Evolutionary conservation across 1,140 invertebrate genomes (phyloP).

Genomic region (Chionoecetes opilio): DNA sequence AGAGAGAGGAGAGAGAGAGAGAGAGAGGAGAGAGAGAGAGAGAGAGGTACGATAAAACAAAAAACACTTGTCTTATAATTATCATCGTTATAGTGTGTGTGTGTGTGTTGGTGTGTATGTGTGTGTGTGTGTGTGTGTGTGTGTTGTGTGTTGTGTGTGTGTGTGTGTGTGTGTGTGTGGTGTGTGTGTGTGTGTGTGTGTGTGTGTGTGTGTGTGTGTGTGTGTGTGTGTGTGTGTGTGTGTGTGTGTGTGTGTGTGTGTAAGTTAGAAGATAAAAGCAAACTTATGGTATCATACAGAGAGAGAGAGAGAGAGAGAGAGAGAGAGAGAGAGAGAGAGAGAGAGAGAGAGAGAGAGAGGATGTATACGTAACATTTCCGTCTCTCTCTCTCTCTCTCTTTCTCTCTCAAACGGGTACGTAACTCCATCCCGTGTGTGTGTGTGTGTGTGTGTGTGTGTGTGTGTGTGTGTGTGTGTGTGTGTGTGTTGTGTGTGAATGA

Average conservation of each 20-base stretch:
- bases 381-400: background rate
- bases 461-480: background rate
- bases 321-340: slow-evolving; percentile 58
- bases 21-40: slow-evolving; percentile 39
- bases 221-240: slow-evolving; percentile 46
- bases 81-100: background rate
- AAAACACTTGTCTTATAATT: background rate
- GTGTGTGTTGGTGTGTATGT: background rate
- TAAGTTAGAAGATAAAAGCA: background rate
- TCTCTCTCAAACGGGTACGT: background rate
- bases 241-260: background rate
- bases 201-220: slow-evolving; percentile 46
- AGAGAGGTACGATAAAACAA: background rate
- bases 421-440: background rate
- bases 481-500: too few species aligned
- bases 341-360: slow-evolving; percentile 64
- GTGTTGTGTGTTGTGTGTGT: background rate
- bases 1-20: slow-evolving; percentile 17
- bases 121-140: background rate
- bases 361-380: background rate
- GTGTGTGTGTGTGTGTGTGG: background rate
- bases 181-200: slow-evolving; percentile 41
- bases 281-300: background rate
- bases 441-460: slow-evolving; percentile 14
- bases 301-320: slow-evolving; percentile 67